Base-by-base conservation (phyloP, 2,888 invertebrate species). In the Thera obeliscata region DNA sequence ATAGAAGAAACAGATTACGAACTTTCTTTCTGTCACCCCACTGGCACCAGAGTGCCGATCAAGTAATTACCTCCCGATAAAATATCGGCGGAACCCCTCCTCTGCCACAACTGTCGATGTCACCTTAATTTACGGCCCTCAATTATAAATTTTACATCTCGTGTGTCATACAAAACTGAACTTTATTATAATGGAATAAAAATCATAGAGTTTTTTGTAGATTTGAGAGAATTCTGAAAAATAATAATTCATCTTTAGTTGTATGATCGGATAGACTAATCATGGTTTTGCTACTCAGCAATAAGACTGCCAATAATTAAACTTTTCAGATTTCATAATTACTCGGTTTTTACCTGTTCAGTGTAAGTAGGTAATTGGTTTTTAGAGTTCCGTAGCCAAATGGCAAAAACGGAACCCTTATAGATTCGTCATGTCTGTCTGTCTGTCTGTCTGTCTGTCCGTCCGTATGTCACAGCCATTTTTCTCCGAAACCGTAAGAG, bases 71-170 rank as follows among this genome's bases (percentile, higher is more conserved):
- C 88, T 87, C 85, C 77, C 88, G 87, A 91, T 92, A 92, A 92
- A 92, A 89, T 92, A 93, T 93, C 88, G 89, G 87, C 86, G 85
- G 79, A 82, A 78, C 88, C 88, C 52, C 87, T 74, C 80, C 78
- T 79, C 85, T 83, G 90, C 88, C 91, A 88, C 93, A 93, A 94
- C 91, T 94, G 94, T 90, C 92, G 92, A 87, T 94, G 94, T 94
- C 94, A 94, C 93, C 90, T 94, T 93, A 94, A 94, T 94, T 94
- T 94, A 94, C 93, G 91, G 85, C 88, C 87, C 88, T 88, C 93
- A 94, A 94, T 94, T 94, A 94, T 92, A 91, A 93, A 93, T 87
- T 91, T 89, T 82, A 87, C 87, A 89, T 88, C 86, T 81, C 79
- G 80, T 71, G 58, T 62, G 38, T 54, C 68, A 77, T 69, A 38